Base-by-base conservation (phyloP, 2,797 vertebrate species). In the Semotilus atromaculatus region DNA sequence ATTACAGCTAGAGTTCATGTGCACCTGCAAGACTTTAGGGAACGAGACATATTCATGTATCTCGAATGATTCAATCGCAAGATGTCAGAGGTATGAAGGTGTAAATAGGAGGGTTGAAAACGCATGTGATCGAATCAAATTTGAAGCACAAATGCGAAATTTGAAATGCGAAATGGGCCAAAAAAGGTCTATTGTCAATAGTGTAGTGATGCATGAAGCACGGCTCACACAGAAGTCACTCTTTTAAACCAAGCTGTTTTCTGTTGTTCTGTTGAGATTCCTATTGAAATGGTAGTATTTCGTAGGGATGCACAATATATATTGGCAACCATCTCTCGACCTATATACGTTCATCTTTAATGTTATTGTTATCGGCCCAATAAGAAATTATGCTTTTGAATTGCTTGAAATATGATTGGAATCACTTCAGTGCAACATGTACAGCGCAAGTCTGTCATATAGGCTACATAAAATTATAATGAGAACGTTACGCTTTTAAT, bases 21-120 rank as follows among this genome's bases (percentile, higher is more conserved):
- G 43, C 78, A 80, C 78, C 78, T 68, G 78, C 31, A 68, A 53
- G 43, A 51, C 60, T 80, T 80, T 26, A 67, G 21, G 21, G 78
- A 67, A 68, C 21, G 9, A 68, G 53, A 51, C 73, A 43, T 58
- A 38, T 26, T 34, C 31, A 64, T 66, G 62, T 1, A 34, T 45
- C 60, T 62, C 13, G 1, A 14, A 29, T 16, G 43, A 48, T 48
- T 16, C 11, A 31, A 73, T 36, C 31, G 4, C 64, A 36, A 9
- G 13, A 8, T 14, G n/a, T 73, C n/a, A 48, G n/a, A 36, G 64
- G 31, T 19, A 19, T 77, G 14, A 73, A 75, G 31, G 19, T 36
- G 6, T 4, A 23, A 51, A 75, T 7, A 21, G 19, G 19, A 75
- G 31, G 48, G 53, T 75, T 55, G 19, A 53, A 74, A 74, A 53